Conservation (phyloP, 2,888 invertebrate species). For the Margaritifera margaritifera region DNA sequence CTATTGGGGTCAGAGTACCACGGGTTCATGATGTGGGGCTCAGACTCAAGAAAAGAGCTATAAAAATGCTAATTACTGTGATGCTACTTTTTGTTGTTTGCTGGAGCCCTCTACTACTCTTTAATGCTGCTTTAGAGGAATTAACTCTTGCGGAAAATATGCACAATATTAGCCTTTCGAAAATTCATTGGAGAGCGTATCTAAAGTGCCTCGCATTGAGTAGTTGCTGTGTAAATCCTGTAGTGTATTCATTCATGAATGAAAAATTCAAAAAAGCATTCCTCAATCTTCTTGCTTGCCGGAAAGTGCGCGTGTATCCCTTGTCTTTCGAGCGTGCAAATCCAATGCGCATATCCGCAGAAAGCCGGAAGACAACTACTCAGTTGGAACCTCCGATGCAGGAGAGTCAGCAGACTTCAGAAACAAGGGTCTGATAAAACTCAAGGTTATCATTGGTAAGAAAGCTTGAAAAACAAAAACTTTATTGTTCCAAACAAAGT, state of each 20-base stretch:
- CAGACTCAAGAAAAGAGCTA: conserved; percentile 48
- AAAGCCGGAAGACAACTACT: conserved; percentile 32
- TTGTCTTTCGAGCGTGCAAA: conserved; percentile 77
- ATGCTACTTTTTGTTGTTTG: conserved; percentile 51
- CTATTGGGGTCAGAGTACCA: conserved; percentile 26
- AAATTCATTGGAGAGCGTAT: conserved; percentile 33
- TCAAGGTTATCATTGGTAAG: too few relatives aligned
- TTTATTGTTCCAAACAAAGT: too few relatives aligned
- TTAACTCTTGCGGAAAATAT: conserved; percentile 27
- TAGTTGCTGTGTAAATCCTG: conserved; percentile 55
- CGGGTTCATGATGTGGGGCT: conserved; percentile 33
- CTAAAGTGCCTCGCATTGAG: conserved; percentile 50
- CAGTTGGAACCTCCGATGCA: conserved; percentile 20
- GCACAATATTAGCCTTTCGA: conserved; percentile 17
- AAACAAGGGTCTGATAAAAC: conserved; percentile 20
- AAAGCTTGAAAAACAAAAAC: too few relatives aligned
- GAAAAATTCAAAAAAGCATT: conserved; percentile 54
- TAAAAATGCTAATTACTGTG: conserved; percentile 57
- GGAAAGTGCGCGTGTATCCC: conserved; percentile 71
- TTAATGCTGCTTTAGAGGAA: conserved; percentile 39
- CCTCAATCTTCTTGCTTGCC: conserved; percentile 33
- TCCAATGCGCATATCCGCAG: conserved; percentile 18
- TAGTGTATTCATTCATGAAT: conserved; percentile 59
- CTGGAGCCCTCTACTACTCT: conserved; percentile 52
- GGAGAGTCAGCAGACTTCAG: conserved; percentile 23